A percentile compares a stretch with the other conserved stretches of the same genome.
These are phyloP conservation scores for Dryoscopus gambensis DNA, from an alignment of 2,113 vertebrate species.

Conservation along the genomic window DNA sequence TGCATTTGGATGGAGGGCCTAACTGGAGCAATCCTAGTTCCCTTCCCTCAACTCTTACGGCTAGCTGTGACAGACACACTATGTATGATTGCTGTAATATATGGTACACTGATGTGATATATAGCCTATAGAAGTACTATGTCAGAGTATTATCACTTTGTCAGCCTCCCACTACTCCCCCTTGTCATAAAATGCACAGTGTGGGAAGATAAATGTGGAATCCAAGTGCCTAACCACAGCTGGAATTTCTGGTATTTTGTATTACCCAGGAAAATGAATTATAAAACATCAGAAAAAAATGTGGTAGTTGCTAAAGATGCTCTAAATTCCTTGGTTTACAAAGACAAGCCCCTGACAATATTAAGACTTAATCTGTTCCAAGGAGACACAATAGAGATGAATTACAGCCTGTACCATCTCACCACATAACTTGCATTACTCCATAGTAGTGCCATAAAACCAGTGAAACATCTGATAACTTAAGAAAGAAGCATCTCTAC, in stretches of 20 bases:
- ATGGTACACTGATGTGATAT: background rate
- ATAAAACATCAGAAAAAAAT: background rate
- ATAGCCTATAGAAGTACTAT: background rate
- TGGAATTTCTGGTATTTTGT: background rate
- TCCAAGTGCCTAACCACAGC: background rate
- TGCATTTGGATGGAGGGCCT: background rate
- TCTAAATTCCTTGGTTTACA: background rate
- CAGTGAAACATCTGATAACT: background rate
- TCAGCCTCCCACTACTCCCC: background rate
- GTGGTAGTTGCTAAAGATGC: background rate
- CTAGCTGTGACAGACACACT: background rate
- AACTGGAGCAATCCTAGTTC: background rate
- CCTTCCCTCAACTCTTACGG: background rate
- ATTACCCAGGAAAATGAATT: background rate
- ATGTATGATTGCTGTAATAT: accelerated
- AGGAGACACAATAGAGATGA: background rate
- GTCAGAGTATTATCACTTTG: background rate
- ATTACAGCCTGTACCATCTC: background rate
- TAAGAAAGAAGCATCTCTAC: background rate
- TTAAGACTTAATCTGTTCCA: background rate
- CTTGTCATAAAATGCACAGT: background rate
- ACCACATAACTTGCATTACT: background rate
- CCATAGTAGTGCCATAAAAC: background rate
- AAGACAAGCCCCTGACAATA: background rate
- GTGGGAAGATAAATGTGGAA: background rate